Evolutionary conservation across 2,113 vertebrate genomes (phyloP).

Genomic region (Hirundichthys speculiger): DNA sequence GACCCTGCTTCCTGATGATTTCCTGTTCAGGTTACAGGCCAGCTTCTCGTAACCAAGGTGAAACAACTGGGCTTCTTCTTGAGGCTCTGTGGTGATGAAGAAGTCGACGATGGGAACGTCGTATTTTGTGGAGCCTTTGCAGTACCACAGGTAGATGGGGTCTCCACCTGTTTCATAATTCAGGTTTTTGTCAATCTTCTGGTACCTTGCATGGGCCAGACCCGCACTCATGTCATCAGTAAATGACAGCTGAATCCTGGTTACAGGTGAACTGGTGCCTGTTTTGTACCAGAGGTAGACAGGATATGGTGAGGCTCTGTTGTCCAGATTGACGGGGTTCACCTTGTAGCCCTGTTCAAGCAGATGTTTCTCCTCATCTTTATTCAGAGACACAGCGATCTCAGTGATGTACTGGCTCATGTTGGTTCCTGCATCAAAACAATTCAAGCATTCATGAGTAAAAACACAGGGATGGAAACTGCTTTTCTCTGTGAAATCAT

Average conservation of each 20-base stretch:
- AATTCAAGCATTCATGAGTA: too few relatives aligned
- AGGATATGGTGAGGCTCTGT: not conserved
- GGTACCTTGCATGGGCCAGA: not conserved
- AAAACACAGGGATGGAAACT: too few relatives aligned
- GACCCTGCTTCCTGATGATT: not conserved
- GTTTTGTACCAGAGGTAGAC: slow-evolving; percentile 2
- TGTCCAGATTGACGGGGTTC: not conserved
- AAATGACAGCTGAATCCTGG: slow-evolving; percentile 7
- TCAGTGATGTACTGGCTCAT: slow-evolving; percentile 2
- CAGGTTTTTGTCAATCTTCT: not conserved
- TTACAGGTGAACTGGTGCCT: not conserved
- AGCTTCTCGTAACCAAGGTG: rapidly evolving
- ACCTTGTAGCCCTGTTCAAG: not conserved
- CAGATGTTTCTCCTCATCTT: not conserved
- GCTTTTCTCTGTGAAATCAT: too few relatives aligned
- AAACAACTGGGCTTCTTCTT: not conserved
- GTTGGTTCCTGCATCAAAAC: not conserved
- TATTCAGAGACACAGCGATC: not conserved
- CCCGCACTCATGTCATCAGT: not conserved
- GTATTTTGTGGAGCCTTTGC: not conserved
- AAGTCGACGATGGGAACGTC: not conserved
- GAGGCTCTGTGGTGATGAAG: not conserved
- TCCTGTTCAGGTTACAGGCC: not conserved
- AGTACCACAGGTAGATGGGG: slow-evolving; percentile 1
- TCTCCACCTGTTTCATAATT: not conserved